phyloP scores from a whole-genome alignment of 1,140 invertebrate genomes.

The Solenopsis fugax region DNA sequence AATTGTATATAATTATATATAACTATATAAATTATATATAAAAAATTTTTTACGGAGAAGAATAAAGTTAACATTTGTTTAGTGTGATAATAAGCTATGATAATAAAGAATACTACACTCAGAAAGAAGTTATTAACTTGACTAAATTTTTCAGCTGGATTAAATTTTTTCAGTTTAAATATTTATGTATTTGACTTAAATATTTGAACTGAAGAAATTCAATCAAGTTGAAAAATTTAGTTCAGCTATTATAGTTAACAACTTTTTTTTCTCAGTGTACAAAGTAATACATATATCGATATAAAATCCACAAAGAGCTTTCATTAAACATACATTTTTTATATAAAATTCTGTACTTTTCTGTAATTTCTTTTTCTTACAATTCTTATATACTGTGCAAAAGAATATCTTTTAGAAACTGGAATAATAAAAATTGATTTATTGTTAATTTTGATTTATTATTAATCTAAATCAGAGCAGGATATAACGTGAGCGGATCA shows the following conservation, averaged over 20 bases:
- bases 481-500: not conserved
- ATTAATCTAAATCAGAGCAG: not conserved
- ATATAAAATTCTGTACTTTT: not conserved
- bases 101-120: not conserved
- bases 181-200: no score
- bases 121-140: no score
- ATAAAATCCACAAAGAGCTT: not conserved
- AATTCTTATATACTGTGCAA: not conserved
- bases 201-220: no score
- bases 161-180: no score
- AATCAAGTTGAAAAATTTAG: no score
- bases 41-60: no score
- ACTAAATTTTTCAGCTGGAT: no score
- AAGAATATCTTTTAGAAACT: not conserved
- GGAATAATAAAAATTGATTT: not conserved
- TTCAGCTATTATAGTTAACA: no score
- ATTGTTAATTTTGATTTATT: not conserved
- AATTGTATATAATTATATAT: no score
- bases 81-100: not conserved
- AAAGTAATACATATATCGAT: not conserved
- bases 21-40: no score
- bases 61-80: no score
- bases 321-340: not conserved
- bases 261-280: no score
- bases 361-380: not conserved